phyloP scores from a whole-genome alignment of 2,888 invertebrate species.

The Fragum whitleyi region DNA sequence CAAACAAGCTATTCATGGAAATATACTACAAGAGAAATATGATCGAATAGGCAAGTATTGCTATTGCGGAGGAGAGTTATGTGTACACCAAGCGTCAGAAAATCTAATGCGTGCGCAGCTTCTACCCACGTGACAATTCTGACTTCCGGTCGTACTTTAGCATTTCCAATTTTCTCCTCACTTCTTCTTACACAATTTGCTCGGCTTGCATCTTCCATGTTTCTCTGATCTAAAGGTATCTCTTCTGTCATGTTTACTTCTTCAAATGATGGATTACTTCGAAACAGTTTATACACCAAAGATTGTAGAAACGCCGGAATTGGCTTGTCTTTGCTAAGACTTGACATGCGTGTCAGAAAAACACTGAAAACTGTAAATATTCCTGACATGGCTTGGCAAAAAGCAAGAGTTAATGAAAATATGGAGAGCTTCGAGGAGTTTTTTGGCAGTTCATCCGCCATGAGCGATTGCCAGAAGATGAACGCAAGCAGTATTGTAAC shows the following conservation, averaged over 20 bases:
- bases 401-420: neutral
- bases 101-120: neutral
- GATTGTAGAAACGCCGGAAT: neutral
- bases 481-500: neutral
- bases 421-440: slow-evolving; percentile 6
- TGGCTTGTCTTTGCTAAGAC: neutral
- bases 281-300: neutral
- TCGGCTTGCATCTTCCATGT: neutral
- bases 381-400: neutral
- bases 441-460: slow-evolving; percentile 4
- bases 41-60: too few species aligned
- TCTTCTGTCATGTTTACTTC: neutral
- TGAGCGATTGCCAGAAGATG: slow-evolving; percentile 9
- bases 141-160: neutral
- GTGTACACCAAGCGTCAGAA: neutral
- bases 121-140: neutral
- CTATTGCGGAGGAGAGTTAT: neutral
- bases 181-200: neutral
- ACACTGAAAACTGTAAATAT: neutral
- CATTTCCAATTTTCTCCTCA: neutral
- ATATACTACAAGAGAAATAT: too few species aligned
- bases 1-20: too few species aligned
- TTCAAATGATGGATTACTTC: neutral
- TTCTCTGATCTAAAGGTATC: neutral
- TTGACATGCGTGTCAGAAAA: neutral